phyloP scores from a whole-genome alignment of 2,888 invertebrate genomes.

The Parelbella ahira region DNA sequence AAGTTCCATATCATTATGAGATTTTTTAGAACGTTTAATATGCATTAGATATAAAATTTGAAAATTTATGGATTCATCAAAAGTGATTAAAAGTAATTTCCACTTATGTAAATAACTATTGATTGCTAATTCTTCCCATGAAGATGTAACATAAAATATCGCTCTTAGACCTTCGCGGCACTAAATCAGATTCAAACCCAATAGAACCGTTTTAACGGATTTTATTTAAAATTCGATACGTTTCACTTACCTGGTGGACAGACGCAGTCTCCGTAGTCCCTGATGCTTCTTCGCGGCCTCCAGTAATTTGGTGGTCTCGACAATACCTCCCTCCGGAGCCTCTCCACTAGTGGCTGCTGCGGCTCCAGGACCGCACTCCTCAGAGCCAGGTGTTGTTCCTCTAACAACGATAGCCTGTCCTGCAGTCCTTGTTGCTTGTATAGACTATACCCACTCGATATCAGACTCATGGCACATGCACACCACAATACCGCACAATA shows the following conservation, averaged over 20 bases:
- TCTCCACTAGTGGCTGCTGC: constrained; percentile 75
- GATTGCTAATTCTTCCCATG: too few species aligned
- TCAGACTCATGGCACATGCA: constrained; percentile 83
- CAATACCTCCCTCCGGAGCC: constrained; percentile 74
- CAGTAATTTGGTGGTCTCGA: constrained; percentile 56
- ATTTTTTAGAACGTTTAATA: too few species aligned
- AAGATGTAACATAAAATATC: too few species aligned
- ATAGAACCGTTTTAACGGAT: too few species aligned
- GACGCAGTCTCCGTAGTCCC: constrained; percentile 83
- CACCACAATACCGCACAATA: constrained; percentile 81
- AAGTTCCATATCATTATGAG: too few species aligned
- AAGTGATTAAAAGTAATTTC: too few species aligned
- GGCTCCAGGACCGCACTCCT: constrained; percentile 75
- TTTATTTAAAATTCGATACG: neutral
- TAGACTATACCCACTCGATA: constrained; percentile 81
- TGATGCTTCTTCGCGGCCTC: constrained; percentile 66
- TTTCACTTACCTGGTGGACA: constrained; percentile 87
- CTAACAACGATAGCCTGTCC: constrained; percentile 73
- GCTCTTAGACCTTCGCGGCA: too few species aligned
- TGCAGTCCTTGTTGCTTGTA: constrained; percentile 80
- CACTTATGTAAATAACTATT: too few species aligned
- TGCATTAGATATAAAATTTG: too few species aligned
- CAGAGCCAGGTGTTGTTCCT: constrained; percentile 78
- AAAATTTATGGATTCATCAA: neutral
- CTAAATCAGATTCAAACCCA: too few species aligned